Evolutionary conservation across 1,140 invertebrate genomes (phyloP).

Genomic region (Drosophila nikananu): DNA sequence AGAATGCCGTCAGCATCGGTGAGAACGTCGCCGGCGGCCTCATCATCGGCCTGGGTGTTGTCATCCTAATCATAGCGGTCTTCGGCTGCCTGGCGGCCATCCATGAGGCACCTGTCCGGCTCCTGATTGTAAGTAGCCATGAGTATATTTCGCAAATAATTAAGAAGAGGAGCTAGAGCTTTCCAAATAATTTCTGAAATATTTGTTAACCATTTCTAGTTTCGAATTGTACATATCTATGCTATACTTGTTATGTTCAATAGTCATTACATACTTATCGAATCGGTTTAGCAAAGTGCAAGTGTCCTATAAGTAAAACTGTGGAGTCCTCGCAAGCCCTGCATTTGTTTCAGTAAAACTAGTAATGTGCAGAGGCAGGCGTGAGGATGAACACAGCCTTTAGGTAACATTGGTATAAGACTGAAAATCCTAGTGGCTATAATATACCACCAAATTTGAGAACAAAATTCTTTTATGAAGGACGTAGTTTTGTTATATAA

Average conservation of each 20-base stretch:
- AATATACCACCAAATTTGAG: no score
- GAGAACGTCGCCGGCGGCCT: conserved; percentile 76
- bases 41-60: conserved; percentile 72
- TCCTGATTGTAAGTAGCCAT: conserved; percentile 65
- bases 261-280: not conserved
- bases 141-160: not conserved
- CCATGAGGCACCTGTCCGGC: conserved; percentile 62
- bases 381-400: no score
- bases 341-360: no score
- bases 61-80: conserved; percentile 71
- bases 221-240: not conserved
- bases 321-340: no score
- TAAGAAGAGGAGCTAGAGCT: not conserved
- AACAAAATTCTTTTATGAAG: no score
- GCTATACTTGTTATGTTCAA: not conserved
- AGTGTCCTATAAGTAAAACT: no score
- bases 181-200: not conserved
- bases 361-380: no score
- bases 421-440: no score
- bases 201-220: not conserved
- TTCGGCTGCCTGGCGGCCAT: conserved; percentile 77
- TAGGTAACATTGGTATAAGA: no score
- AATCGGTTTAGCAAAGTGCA: not conserved
- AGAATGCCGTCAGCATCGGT: conserved; percentile 77
- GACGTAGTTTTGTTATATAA: no score